Base-by-base conservation (phyloP, 2,888 invertebrate genomes). In the Ichneumoninae sp. region DNA sequence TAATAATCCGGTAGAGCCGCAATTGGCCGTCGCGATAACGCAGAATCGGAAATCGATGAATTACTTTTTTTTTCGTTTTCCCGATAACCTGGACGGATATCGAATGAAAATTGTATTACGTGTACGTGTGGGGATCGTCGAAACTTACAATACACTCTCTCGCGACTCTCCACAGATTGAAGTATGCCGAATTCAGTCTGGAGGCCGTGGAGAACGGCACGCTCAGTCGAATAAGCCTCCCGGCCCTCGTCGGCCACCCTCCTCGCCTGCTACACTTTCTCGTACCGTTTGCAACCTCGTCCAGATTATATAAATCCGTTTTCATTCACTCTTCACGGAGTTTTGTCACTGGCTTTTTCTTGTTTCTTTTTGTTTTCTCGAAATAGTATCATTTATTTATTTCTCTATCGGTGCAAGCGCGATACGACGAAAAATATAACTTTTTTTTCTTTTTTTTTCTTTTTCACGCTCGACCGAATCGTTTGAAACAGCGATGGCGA, bases 101-200 rank as follows among this genome's bases (percentile, higher is more conserved):
- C 33, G 62, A 62, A 30, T 33, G 33, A 16, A 62, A 62, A 30
- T 30, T n/a, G n/a, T n/a, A 52, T 52, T n/a, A 16, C 52, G 10
- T 13, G 16, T 5, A 26, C 62, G 33, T 33, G 19, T 50, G 22
- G 13, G 36, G 36, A 60, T 40, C 52, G 19, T 66, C 26, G 62
- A 26, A 85, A 94, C 94, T 94, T 86, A 94, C 94, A 92, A 94
- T 94, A 91, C 94, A 94, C 93, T 94, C 94, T 93, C 93, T 94
- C 90, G 94, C 94, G 91, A 93, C 92, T 92, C 93, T 94, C 94
- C 94, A 94, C 94, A 94, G 94, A 91, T 94, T 94, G 94, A 92
- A 89, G 87, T 92, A 91, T 89, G 90, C 89, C 86, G 89, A 90
- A 87, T 89, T 91, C 93, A 92, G 91, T 88, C 89, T 91, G 90